Evolutionary conservation across 2,888 invertebrate species (phyloP).

Genomic region (Sarcophaga variegata): DNA sequence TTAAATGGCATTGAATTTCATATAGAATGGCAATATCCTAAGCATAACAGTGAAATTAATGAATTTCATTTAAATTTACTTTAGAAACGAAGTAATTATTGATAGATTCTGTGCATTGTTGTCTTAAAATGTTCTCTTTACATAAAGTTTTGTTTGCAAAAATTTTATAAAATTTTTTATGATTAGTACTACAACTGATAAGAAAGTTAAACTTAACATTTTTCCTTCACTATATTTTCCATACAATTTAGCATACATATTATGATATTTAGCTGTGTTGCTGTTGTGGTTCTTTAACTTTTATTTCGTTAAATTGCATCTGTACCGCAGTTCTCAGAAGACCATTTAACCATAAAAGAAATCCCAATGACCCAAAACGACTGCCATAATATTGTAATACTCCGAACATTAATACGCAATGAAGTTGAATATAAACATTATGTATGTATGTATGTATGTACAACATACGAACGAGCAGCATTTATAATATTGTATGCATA

Average conservation of each 20-base stretch:
- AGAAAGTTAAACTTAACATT: too few species aligned
- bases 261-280: constrained; percentile 13
- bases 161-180: neutral
- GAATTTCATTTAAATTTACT: too few species aligned
- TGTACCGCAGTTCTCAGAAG: constrained; percentile 45
- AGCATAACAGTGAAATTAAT: too few species aligned
- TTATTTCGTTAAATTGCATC: constrained; percentile 38
- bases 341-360: constrained; percentile 57
- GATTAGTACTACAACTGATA: neutral
- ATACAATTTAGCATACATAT: neutral
- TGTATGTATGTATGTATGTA: too few species aligned
- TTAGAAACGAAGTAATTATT: too few species aligned
- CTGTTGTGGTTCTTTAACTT: neutral
- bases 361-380: constrained; percentile 64
- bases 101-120: too few species aligned
- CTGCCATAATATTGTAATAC: constrained; percentile 59
- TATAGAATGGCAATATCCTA: too few species aligned
- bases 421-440: constrained; percentile 60
- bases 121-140: too few species aligned
- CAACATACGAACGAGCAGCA: neutral
- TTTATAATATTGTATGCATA: neutral
- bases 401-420: constrained; percentile 70
- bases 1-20: too few species aligned
- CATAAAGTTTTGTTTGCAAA: neutral
- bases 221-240: too few species aligned